Percentiles rank a stretch among this genome's conserved stretches.
phyloP scores from a whole-genome alignment of 2,113 vertebrate genomes.

The Acrocephalus arundinaceus region DNA sequence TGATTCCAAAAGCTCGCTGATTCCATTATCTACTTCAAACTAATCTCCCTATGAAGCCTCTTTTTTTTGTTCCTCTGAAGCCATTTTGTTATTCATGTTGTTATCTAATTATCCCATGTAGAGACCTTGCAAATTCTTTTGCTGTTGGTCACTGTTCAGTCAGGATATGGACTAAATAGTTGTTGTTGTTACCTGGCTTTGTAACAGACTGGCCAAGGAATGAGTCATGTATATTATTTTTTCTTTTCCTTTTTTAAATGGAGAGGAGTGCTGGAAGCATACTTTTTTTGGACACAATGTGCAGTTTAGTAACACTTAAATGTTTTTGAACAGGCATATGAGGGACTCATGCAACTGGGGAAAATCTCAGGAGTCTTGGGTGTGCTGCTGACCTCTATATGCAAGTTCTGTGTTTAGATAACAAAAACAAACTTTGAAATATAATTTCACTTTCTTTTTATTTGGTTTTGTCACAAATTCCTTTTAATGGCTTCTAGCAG shows the following conservation, averaged over 20 bases:
- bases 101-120: background rate
- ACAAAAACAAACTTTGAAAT: background rate
- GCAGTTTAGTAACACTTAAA: background rate
- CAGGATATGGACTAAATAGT: background rate
- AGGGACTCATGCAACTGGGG: background rate
- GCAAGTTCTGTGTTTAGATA: conserved; percentile 8
- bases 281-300: background rate
- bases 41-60: background rate
- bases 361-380: background rate
- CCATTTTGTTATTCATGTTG: background rate
- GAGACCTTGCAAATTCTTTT: conserved; percentile 17
- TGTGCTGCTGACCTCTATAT: background rate
- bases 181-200: background rate
- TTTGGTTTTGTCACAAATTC: background rate
- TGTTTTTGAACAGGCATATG: background rate
- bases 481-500: background rate
- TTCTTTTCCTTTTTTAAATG: background rate
- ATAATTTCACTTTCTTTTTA: background rate
- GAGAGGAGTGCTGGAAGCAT: background rate
- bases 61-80: background rate
- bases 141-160: background rate
- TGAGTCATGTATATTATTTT: background rate
- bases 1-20: background rate
- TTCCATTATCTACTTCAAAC: background rate
- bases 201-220: background rate